Percentiles rank a stretch among this genome's conserved stretches.
Conservation (phyloP, 2,888 invertebrate genomes). For the Acanthosepion esculentum region DNA sequence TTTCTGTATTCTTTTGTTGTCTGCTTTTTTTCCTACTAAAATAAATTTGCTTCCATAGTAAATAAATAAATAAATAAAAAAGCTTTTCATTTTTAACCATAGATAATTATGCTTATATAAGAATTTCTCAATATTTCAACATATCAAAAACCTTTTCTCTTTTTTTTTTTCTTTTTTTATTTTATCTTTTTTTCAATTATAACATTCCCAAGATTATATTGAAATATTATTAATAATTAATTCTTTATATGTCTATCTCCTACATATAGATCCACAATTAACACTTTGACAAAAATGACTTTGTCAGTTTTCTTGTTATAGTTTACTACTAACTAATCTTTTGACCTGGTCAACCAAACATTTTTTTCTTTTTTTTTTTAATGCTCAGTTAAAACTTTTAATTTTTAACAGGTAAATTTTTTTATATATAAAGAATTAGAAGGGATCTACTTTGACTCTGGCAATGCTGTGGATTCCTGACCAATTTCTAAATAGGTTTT, state of each 20-base stretch:
- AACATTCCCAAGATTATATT: neutral
- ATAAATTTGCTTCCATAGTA: neutral
- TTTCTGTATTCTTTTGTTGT: neutral
- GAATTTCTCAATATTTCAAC: neutral
- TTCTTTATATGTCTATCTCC: neutral
- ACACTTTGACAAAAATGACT: neutral
- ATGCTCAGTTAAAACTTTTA: neutral
- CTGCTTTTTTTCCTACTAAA: no score
- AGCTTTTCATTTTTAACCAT: neutral
- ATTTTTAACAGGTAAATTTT: neutral
- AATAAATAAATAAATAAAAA: neutral
- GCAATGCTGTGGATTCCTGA: neutral
- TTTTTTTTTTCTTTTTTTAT: neutral
- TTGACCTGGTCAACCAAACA: neutral
- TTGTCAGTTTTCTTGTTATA: neutral
- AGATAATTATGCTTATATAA: neutral
- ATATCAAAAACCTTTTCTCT: neutral
- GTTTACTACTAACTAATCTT: neutral
- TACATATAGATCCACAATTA: neutral
- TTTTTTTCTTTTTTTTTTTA: neutral
- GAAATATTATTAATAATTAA: neutral
- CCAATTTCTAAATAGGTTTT: neutral
- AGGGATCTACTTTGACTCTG: neutral
- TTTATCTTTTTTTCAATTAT: neutral
- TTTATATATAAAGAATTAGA: neutral